A percentile compares a stretch with the other conserved stretches of the same genome.
Conservation (phyloP, 2,113 vertebrate genomes). For the Tympanuchus pallidicinctus region DNA sequence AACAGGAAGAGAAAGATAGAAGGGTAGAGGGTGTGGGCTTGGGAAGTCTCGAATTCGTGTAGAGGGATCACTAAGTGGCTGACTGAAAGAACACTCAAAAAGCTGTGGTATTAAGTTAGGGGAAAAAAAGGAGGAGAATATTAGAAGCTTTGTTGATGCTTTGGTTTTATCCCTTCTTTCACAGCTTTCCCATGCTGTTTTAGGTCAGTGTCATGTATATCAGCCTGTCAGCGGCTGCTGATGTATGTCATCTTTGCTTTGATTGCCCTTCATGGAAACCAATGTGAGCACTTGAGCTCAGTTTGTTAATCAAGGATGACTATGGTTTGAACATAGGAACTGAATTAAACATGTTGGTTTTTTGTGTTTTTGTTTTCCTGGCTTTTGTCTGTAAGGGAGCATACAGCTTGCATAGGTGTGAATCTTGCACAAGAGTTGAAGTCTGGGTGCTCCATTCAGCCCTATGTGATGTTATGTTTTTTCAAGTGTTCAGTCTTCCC, state of each 20-base stretch:
- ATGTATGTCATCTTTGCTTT: not conserved
- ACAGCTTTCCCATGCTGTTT: not conserved
- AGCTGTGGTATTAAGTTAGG: not conserved
- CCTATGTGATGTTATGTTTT: not conserved
- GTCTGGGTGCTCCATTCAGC: not conserved
- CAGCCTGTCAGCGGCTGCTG: not conserved
- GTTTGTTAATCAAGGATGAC: not conserved
- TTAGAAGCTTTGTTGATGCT: not conserved
- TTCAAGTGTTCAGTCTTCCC: not conserved
- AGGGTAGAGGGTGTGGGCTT: not conserved
- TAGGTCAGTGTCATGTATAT: not conserved
- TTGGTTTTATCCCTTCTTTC: not conserved
- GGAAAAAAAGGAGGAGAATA: not conserved
- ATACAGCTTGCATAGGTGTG: not conserved
- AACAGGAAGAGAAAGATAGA: not conserved
- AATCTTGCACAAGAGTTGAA: not conserved
- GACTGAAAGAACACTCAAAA: not conserved
- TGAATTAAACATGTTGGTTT: not conserved
- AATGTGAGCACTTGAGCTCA: not conserved
- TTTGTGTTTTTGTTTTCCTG: not conserved
- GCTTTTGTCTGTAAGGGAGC: not conserved
- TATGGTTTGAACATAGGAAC: not conserved
- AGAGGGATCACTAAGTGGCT: not conserved
- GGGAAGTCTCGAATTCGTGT: not conserved
- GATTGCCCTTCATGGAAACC: not conserved